Conservation (phyloP, 2,797 vertebrate genomes). For the Nothura maculosa region DNA sequence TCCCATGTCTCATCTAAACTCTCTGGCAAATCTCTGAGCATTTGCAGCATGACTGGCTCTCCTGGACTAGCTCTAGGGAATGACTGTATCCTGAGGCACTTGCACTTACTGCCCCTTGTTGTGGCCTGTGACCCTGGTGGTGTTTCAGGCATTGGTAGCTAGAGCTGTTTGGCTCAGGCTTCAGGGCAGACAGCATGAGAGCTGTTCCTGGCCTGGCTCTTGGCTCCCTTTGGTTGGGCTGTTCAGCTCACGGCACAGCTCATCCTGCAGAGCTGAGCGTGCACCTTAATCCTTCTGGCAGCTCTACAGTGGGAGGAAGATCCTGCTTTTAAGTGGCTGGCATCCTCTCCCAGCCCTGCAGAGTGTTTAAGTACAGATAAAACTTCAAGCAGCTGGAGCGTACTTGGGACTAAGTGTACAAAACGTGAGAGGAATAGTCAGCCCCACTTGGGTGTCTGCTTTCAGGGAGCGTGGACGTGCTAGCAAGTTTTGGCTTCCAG, state of each 20-base stretch:
- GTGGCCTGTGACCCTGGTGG: not conserved
- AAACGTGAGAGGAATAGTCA: not conserved
- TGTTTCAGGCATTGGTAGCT: not conserved
- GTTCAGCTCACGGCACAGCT: not conserved
- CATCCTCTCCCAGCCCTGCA: not conserved
- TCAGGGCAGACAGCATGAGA: not conserved
- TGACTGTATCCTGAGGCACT: not conserved
- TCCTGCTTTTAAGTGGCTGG: not conserved
- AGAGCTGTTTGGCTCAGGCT: conserved; percentile 15
- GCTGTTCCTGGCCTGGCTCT: not conserved
- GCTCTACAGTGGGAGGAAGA: not conserved
- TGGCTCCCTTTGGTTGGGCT: not conserved
- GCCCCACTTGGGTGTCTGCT: not conserved
- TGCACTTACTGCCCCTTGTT: not conserved
- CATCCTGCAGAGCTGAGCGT: not conserved
- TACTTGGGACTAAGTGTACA: not conserved
- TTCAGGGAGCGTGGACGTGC: not conserved
- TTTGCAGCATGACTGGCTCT: not conserved
- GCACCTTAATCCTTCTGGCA: not conserved
- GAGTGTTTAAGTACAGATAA: not conserved
- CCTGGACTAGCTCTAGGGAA: not conserved
- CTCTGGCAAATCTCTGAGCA: not conserved
- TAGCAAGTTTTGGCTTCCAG: rapidly evolving
- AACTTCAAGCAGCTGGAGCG: not conserved
- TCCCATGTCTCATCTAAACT: not conserved